phyloP scores from a whole-genome alignment of 2,113 vertebrate genomes.

The Hystrix brachyura region DNA sequence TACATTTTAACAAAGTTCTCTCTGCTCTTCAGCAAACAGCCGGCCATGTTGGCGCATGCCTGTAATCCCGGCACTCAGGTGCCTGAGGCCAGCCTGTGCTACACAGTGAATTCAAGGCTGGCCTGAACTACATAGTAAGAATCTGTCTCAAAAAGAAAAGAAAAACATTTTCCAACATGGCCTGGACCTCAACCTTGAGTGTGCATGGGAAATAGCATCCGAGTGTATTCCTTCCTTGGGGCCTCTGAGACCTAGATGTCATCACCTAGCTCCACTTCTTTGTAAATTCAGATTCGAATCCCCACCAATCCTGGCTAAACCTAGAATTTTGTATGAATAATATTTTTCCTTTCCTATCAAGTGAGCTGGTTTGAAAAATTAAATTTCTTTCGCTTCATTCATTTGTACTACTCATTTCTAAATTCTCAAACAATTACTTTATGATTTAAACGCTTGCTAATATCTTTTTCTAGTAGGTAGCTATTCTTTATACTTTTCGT shows the following conservation, averaged over 20 bases:
- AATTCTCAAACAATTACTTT: conserved; percentile 20
- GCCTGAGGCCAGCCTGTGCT: too few relatives aligned
- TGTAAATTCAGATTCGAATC: not conserved
- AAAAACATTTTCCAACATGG: not conserved
- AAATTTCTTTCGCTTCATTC: not conserved
- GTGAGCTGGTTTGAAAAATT: not conserved
- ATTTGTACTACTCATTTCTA: not conserved
- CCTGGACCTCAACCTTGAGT: not conserved
- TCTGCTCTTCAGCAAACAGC: not conserved
- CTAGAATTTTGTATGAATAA: not conserved
- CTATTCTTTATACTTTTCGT: not conserved
- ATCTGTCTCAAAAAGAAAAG: too few relatives aligned
- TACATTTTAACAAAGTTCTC: not conserved
- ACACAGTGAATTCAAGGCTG: too few relatives aligned
- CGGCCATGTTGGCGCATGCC: too few relatives aligned
- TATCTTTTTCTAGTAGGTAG: not conserved
- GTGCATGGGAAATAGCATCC: not conserved
- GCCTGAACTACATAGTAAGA: too few relatives aligned
- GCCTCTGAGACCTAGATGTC: not conserved
- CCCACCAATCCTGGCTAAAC: not conserved
- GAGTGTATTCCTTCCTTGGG: not conserved
- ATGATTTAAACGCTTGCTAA: not conserved
- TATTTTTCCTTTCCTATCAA: not conserved
- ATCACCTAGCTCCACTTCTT: not conserved
- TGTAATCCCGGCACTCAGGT: too few relatives aligned